Evolutionary conservation across 1,140 invertebrate species (phyloP).

Genomic region (Drosophila parvula): DNA sequence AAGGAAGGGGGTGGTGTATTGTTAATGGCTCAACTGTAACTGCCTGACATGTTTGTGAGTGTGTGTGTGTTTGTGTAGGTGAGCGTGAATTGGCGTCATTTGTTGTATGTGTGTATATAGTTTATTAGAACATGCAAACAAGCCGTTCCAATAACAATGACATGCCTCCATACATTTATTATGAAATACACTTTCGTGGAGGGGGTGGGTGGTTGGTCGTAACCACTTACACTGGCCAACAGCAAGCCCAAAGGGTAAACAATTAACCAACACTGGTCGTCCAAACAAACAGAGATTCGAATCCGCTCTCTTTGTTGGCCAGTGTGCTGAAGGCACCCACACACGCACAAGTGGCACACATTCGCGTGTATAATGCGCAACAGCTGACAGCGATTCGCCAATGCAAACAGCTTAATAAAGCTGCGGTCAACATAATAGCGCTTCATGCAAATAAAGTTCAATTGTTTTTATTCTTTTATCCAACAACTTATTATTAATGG

Average conservation of each 20-base stretch:
- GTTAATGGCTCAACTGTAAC: slow-evolving; percentile 55
- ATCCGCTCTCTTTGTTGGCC: slow-evolving; percentile 10
- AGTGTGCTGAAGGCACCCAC: slow-evolving; percentile 35
- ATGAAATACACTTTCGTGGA: slow-evolving; percentile 56
- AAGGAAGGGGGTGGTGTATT: slow-evolving; percentile 6
- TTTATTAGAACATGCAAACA: slow-evolving; percentile 80
- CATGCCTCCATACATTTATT: slow-evolving; percentile 64
- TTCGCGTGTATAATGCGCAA: slow-evolving; percentile 57
- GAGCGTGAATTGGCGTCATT: slow-evolving; percentile 61
- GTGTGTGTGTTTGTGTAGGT: slow-evolving; percentile 25
- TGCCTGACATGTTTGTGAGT: slow-evolving; percentile 7
- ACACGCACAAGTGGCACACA: slow-evolving; percentile 25
- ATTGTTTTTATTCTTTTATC: neutral
- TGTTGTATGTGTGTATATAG: slow-evolving; percentile 29
- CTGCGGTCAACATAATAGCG: slow-evolving; percentile 3
- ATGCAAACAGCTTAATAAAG: slow-evolving; percentile 21
- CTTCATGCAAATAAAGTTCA: neutral
- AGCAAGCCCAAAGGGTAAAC: neutral
- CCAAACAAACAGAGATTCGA: neutral
- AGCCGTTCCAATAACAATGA: slow-evolving; percentile 71
- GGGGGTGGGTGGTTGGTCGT: neutral
- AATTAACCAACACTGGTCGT: slow-evolving; percentile 1
- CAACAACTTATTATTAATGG: too few species aligned
- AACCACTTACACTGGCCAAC: slow-evolving; percentile 31
- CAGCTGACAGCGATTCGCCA: slow-evolving; percentile 59